phyloP scores from a whole-genome alignment of 1,140 invertebrate species.

The Papilio xuthus region DNA sequence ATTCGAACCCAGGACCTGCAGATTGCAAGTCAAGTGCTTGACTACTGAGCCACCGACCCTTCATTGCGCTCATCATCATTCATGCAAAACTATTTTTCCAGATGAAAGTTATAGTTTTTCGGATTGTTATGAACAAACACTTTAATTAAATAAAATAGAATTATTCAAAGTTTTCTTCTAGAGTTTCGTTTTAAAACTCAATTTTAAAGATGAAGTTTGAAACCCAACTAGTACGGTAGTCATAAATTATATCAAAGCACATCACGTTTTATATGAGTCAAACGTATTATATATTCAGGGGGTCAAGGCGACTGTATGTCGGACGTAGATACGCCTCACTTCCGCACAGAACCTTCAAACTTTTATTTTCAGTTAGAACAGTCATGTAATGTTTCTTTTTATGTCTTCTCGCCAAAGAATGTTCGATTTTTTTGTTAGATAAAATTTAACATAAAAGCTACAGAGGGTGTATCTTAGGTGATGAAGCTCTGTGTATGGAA shows the following conservation, averaged over 20 bases:
- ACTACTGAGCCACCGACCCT: too few species aligned
- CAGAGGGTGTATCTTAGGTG: background rate
- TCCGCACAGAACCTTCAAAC: background rate
- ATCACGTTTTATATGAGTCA: slow-evolving; percentile 12
- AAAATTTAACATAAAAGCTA: too few species aligned
- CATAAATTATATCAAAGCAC: background rate
- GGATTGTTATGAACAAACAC: too few species aligned
- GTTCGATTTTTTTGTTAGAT: background rate
- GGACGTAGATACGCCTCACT: background rate
- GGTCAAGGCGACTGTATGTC: background rate
- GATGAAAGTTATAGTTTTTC: too few species aligned
- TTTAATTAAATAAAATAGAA: too few species aligned
- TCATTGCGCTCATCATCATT: too few species aligned
- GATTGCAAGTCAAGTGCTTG: too few species aligned
- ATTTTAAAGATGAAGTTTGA: background rate
- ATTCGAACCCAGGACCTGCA: too few species aligned
- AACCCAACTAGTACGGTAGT: background rate
- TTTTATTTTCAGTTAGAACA: slow-evolving; percentile 7
- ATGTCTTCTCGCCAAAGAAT: background rate
- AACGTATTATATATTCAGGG: slow-evolving; percentile 1
- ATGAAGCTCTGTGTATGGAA: too few species aligned
- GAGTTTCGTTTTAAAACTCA: too few species aligned
- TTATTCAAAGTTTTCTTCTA: too few species aligned
- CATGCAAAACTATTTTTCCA: too few species aligned
- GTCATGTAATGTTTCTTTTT: background rate